phyloP scores from a whole-genome alignment of 2,113 vertebrate species.

The Poeciliopsis prolifica region DNA sequence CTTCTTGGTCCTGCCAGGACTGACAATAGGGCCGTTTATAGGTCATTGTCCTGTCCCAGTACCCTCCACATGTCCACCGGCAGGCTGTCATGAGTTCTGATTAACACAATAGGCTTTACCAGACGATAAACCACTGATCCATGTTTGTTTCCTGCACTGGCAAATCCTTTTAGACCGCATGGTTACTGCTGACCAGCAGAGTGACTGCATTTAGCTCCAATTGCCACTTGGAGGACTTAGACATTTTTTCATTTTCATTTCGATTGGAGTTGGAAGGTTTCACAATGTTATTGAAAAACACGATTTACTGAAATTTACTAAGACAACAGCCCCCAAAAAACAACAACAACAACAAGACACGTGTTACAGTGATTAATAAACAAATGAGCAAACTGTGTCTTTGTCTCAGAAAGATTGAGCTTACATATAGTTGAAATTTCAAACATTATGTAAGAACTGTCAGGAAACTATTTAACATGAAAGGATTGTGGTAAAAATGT shows the following conservation, averaged over 20 bases:
- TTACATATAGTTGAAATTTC: background rate
- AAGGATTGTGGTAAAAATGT: background rate
- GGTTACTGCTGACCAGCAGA: background rate
- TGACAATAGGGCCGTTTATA: conserved; percentile 62
- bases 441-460: background rate
- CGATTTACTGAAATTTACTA: background rate
- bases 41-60: conserved; percentile 58
- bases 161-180: conserved; percentile 37
- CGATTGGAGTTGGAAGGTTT: background rate
- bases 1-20: conserved; percentile 18
- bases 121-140: conserved; percentile 9
- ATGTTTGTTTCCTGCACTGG: conserved; percentile 6
- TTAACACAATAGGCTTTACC: conserved; percentile 30
- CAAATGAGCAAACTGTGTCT: background rate
- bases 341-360: background rate
- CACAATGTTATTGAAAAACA: background rate
- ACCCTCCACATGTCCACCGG: conserved; percentile 46
- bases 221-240: background rate
- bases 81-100: conserved; percentile 34
- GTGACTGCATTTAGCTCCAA: background rate
- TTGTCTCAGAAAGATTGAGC: background rate
- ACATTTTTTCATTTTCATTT: background rate
- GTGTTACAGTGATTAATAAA: background rate
- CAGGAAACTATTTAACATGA: background rate
- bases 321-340: background rate